These are phyloP conservation scores for Exaiptasia diaphana DNA, from an alignment of 64 coral and sea anemone species.

Conservation along the genomic window DNA sequence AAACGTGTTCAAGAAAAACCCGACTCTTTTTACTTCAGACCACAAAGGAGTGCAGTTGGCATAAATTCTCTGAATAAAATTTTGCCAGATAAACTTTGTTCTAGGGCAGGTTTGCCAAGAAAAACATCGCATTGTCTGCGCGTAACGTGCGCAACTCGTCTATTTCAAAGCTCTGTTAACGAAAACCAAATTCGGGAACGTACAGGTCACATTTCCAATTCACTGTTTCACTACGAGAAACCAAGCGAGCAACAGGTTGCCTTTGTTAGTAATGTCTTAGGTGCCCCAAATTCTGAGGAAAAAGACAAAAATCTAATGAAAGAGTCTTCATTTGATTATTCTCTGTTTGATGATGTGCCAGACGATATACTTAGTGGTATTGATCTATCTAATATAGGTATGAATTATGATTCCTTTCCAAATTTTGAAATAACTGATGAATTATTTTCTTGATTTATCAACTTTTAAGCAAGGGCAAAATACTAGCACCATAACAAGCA, in stretches of 20 bases:
- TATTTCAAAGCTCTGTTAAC: constrained; percentile 6
- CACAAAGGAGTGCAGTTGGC: not conserved
- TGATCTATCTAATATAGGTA: constrained; percentile 2
- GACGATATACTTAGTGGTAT: constrained; percentile 6
- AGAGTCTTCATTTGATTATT: not conserved
- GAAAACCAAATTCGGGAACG: not conserved
- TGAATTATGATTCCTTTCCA: not conserved
- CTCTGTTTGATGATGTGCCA: constrained; percentile 1
- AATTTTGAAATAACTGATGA: constrained; percentile 8
- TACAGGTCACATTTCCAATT: constrained; percentile 10
- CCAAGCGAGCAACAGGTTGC: not conserved
- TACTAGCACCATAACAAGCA: too few species aligned
- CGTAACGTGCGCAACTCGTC: not conserved
- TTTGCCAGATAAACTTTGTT: not conserved
- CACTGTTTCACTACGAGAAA: constrained; percentile 11
- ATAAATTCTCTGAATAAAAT: constrained; percentile 23
- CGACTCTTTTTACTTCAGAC: constrained; percentile 40
- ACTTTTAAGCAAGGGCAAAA: too few species aligned
- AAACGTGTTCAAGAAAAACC: too few species aligned
- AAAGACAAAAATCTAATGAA: not conserved
- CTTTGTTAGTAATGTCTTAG: constrained; percentile 18
- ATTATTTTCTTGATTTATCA: not conserved
- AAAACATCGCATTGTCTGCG: not conserved
- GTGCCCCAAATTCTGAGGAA: constrained; percentile 5
- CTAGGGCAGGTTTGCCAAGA: not conserved